Evolutionary conservation across 1,140 invertebrate species (phyloP).

Genomic region (Anastrepha obliqua): DNA sequence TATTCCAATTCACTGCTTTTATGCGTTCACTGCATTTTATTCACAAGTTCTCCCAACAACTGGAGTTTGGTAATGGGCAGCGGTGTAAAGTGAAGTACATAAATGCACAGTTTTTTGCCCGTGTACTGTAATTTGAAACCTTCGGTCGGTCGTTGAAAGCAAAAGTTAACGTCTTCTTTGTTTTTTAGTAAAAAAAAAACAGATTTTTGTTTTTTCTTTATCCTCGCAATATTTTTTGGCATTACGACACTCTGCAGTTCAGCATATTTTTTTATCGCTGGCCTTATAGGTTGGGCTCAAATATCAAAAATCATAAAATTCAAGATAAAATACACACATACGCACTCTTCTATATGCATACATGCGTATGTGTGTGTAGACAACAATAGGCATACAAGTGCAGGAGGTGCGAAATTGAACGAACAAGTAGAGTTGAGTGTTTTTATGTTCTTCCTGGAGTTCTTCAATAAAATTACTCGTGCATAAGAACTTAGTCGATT

Average conservation of each 20-base stretch:
- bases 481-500: too few species aligned
- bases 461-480: too few species aligned
- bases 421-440: not conserved
- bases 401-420: not conserved
- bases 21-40: conserved; percentile 48
- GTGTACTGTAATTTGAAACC: conserved; percentile 23
- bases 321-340: not conserved
- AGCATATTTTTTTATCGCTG: conserved; percentile 3
- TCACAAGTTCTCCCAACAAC: not conserved
- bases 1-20: conserved; percentile 38
- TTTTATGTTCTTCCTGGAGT: too few species aligned
- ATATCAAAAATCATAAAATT: conserved; percentile 48
- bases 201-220: not conserved
- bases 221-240: conserved; percentile 15
- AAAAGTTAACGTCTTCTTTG: conserved; percentile 42
- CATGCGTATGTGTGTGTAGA: not conserved
- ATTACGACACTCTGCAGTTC: not conserved
- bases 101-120: not conserved
- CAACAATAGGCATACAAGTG: too few species aligned
- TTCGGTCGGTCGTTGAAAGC: not conserved
- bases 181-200: not conserved
- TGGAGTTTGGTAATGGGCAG: not conserved
- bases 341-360: not conserved
- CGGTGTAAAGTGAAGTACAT: too few species aligned
- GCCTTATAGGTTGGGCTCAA: not conserved